Evolutionary conservation across 2,888 invertebrate species (phyloP).

Genomic region (Myopa testacea): DNA sequence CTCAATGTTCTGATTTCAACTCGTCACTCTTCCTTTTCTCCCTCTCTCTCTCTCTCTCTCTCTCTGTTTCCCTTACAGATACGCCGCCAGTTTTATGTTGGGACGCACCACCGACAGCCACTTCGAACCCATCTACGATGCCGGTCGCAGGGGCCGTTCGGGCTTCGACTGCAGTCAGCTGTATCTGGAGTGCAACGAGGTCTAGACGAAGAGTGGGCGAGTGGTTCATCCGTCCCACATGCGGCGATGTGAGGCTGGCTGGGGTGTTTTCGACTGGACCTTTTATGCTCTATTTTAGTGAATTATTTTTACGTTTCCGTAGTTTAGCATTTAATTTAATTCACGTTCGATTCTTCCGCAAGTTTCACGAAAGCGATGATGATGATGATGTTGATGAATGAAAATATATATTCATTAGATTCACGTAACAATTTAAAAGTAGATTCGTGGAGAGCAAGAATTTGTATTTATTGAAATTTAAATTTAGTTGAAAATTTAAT

Average conservation of each 20-base stretch:
- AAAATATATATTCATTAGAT: neutral
- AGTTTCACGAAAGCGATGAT: too few species aligned
- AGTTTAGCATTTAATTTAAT: slow-evolving; percentile 22
- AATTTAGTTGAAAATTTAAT: neutral
- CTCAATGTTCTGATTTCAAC: neutral
- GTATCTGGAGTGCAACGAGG: slow-evolving; percentile 90
- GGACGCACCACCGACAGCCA: slow-evolving; percentile 80
- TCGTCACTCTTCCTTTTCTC: neutral
- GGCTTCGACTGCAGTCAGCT: slow-evolving; percentile 88
- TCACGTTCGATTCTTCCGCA: neutral
- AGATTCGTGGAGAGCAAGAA: neutral
- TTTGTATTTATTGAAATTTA: neutral
- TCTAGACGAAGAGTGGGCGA: slow-evolving; percentile 70
- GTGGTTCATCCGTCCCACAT: neutral
- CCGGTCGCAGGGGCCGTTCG: slow-evolving; percentile 84
- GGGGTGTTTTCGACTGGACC: slow-evolving; percentile 43
- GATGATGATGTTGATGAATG: neutral
- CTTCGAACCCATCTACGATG: slow-evolving; percentile 86
- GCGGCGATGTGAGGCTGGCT: slow-evolving; percentile 19
- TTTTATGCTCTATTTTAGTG: slow-evolving; percentile 41
- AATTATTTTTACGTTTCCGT: slow-evolving; percentile 36
- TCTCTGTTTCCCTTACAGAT: slow-evolving; percentile 70
- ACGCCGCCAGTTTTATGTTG: slow-evolving; percentile 86
- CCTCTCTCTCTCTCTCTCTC: neutral
- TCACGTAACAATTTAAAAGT: neutral